Base-by-base conservation (phyloP, 2,797 vertebrate genomes). In the Psittacula derbiana region DNA sequence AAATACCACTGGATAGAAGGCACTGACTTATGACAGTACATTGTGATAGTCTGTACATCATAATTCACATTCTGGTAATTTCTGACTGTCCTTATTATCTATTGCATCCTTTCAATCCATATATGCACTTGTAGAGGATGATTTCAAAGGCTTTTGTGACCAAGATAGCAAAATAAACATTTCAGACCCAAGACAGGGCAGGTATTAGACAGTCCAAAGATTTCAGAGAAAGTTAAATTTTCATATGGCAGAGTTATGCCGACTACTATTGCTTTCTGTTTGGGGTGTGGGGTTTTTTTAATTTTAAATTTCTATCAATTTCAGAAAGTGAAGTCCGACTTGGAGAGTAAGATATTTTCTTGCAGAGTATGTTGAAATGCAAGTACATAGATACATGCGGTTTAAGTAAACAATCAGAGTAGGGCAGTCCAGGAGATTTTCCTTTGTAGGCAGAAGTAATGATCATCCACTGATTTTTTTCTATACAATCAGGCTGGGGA, bases 331-430 rank as follows among this genome's bases (percentile, higher is more conserved):
- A 78, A 55, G 13, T 55, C 28, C 33, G 40, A 3, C 5, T 1
- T 38, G 36, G 6, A 6, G 8, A 4, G 38, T 8, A 58, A 49
- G 8, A n/a, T 16, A 9, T 40, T 74, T 58, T 50, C 41, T 73
- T 44, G 5, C 1, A 46, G 5, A 55, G 0, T 4, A 3, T 16
- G 25, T 16, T 79, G 36, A 24, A 24, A n/a, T 2, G 2, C 9
- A 80, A 40, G 8, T 52, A 28, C 15, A 7, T 8, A 19, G 23
- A 55, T 23, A 80, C 62, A 62, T 8, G 25, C 0, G 9, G 5
- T 11, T 4, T 38, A 44, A 57, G 7, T 10, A 15, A 16, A 2
- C 15, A 25, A 18, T 9, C 8, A 7, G 36, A 66, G 27, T 20
- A 49, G 43, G 43, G 25, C 25, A 72, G 8, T 14, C 17, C 41